These are phyloP conservation scores for Thyatira batis DNA, from an alignment of 2,888 invertebrate genomes.

Conservation along the genomic window DNA sequence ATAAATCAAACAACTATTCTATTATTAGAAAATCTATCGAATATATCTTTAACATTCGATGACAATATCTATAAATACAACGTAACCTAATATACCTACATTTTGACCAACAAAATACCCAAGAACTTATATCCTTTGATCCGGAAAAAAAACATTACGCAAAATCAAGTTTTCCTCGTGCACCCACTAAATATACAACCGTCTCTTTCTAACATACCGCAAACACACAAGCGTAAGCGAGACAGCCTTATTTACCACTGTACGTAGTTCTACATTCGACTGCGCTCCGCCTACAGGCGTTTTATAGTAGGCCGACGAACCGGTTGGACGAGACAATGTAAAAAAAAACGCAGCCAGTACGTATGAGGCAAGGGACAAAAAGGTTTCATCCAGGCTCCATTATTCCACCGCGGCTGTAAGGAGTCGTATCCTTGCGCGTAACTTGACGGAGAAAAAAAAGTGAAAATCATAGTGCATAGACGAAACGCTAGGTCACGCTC, in stretches of 20 bases:
- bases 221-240: slow-evolving; percentile 28
- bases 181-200: slow-evolving; percentile 20
- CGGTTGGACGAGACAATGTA: slow-evolving; percentile 65
- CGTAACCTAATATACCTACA: slow-evolving; percentile 5
- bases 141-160: slow-evolving; percentile 45
- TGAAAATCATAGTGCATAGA: slow-evolving; percentile 48
- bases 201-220: slow-evolving; percentile 32
- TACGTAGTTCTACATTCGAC: slow-evolving; percentile 12
- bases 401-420: slow-evolving; percentile 55
- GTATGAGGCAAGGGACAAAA: slow-evolving; percentile 65
- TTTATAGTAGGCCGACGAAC: slow-evolving; percentile 47
- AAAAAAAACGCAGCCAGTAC: slow-evolving; percentile 61
- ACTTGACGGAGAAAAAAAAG: slow-evolving; percentile 47
- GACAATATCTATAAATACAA: neutral
- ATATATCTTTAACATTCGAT: neutral
- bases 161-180: slow-evolving; percentile 27
- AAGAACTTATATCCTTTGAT: slow-evolving; percentile 37
- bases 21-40: neutral
- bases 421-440: slow-evolving; percentile 58
- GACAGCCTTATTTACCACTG: slow-evolving; percentile 23
- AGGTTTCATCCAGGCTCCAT: slow-evolving; percentile 61
- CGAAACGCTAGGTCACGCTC: slow-evolving; percentile 49
- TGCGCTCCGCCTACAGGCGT: slow-evolving; percentile 56
- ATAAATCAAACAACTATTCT: neutral
- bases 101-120: slow-evolving; percentile 16